Base-by-base conservation (phyloP, 2,797 vertebrate species). In the Phataginus tricuspis region DNA sequence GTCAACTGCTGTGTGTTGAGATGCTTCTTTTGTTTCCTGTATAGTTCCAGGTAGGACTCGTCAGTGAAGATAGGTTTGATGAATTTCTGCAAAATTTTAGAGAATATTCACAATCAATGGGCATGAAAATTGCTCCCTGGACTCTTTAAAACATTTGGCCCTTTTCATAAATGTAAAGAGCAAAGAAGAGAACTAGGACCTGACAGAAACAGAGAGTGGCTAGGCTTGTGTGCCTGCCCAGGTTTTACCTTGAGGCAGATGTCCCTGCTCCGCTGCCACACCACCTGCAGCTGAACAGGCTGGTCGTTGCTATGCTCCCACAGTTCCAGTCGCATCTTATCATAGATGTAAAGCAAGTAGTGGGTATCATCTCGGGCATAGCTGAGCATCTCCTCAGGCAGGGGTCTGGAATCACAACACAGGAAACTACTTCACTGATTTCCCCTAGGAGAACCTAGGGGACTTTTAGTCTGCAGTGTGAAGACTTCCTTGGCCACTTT, bases 291-390 rank as follows among this genome's bases (percentile, higher is more conserved):
- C 91, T 99, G 99, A 1, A 98, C 97, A 0, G 99, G 98, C 95
- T 99, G 99, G 23, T 98, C 98, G 0, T 99, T 99, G 91, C 98
- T 99, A 0, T 66, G 98, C 39, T 99, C 99, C 98, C 99, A 98
- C 91, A 99, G 99, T 2, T 98, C 99, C 6, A 96, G 98, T 84
- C 99, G 98, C 98, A 99, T 91, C 42, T 98, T 98, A 94, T 99
- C 99, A 0, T 99, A 99, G 98, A 99, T 99, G 93, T 99, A 99
- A 0, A 99, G 99, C 95, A 99, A 98, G 98, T 99, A 99, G 97
- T 99, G 99, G 4, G 99, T 99, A 98, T 99, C 99, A 0, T 98
- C 98, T 14, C 99, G 99, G 55, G 99, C 99, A 0, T 99, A 99
- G 57, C 95, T 98, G 15, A 99, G 83, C 99, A 99, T 99, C 95